Percentiles rank a stretch among this genome's conserved stretches.
These are phyloP conservation scores for Neocrepidodera transversa DNA, from an alignment of 2,888 invertebrate species.

Conservation along the genomic window DNA sequence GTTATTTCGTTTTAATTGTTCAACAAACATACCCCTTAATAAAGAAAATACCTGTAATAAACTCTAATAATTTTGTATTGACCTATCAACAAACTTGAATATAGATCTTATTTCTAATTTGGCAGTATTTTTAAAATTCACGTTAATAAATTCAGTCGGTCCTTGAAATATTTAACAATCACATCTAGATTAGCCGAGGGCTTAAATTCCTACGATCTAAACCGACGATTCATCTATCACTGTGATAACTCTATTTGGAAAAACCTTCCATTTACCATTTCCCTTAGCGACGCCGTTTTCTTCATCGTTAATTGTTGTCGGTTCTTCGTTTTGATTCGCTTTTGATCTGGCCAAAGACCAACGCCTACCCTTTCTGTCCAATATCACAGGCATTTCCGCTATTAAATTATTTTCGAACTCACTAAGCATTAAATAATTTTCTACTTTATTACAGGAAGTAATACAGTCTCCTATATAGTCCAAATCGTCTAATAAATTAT, in stretches of 20 bases:
- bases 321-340: conserved; percentile 60
- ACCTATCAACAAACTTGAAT: too few relatives aligned
- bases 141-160: conserved; percentile 5
- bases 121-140: not conserved
- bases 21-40: too few relatives aligned
- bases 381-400: conserved; percentile 77
- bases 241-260: conserved; percentile 72
- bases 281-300: conserved; percentile 60
- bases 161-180: conserved; percentile 8
- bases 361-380: conserved; percentile 74
- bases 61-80: too few relatives aligned
- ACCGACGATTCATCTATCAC: conserved; percentile 80
- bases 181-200: conserved; percentile 16
- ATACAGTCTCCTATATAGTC: conserved; percentile 84
- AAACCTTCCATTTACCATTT: conserved; percentile 57
- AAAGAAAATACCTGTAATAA: too few relatives aligned
- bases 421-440: conserved; percentile 85
- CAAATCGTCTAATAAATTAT: conserved; percentile 78
- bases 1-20: too few relatives aligned
- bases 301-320: conserved; percentile 62
- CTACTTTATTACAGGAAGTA: conserved; percentile 85
- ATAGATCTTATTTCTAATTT: too few relatives aligned
- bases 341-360: conserved; percentile 73
- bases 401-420: conserved; percentile 86
- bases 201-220: conserved; percentile 47